A percentile compares a stretch with the other conserved stretches of the same genome.
Evolutionary conservation across 2,797 vertebrate genomes (phyloP).

Genomic region (Silurus lanzhouensis): DNA sequence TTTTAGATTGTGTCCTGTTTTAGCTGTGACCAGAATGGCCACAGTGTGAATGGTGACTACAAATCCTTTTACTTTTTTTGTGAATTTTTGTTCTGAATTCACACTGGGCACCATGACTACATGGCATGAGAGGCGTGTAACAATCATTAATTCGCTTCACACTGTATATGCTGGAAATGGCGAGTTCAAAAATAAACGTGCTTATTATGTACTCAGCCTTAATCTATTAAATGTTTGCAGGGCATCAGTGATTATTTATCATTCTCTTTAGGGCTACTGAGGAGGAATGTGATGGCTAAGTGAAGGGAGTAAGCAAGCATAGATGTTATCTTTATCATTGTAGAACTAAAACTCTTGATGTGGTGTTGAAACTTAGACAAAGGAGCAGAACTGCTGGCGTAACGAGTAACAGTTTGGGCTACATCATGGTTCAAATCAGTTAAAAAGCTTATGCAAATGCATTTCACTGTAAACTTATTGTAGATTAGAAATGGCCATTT

Average conservation of each 20-base stretch:
- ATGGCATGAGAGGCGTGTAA: neutral
- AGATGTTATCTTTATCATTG: conserved; percentile 43
- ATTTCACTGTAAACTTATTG: conserved; percentile 21
- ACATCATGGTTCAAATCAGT: conserved; percentile 26
- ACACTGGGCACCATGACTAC: neutral
- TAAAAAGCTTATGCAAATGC: conserved; percentile 14
- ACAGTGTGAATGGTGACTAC: neutral
- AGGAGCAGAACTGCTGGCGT: conserved; percentile 28
- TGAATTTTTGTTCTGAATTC: neutral
- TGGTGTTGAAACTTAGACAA: neutral
- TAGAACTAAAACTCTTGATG: neutral
- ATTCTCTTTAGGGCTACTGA: conserved; percentile 37
- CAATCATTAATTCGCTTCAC: neutral
- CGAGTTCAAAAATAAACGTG: neutral
- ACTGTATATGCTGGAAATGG: neutral
- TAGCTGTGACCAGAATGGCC: neutral
- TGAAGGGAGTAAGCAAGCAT: conserved; percentile 27
- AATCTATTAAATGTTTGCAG: conserved; percentile 19
- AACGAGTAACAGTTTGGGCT: conserved; percentile 37
- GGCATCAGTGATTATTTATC: conserved; percentile 37
- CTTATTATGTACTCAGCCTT: neutral
- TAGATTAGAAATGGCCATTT: neutral
- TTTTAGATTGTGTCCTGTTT: neutral
- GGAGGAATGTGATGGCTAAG: conserved; percentile 24
- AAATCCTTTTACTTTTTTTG: neutral